Conservation (phyloP, 1,140 invertebrate genomes). For the Lepidotrigona ventralis region DNA sequence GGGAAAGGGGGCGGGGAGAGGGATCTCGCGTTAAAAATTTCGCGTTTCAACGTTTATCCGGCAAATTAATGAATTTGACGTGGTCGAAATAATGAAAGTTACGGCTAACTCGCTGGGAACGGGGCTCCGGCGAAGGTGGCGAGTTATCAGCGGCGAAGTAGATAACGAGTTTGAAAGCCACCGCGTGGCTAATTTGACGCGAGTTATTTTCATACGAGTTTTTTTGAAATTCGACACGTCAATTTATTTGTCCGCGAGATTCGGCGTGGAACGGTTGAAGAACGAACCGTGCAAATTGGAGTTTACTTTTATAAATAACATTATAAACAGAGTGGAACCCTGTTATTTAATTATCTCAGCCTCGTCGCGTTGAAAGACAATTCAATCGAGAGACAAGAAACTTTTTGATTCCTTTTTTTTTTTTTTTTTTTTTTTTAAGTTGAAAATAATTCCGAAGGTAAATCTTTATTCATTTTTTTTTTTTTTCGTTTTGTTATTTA, state of each 20-base stretch:
- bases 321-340: not conserved
- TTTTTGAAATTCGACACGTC: conserved; percentile 19
- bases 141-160: conserved; percentile 27
- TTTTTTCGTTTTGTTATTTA: not conserved
- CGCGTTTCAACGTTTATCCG: not conserved
- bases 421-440: not conserved
- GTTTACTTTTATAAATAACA: not conserved
- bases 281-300: not conserved
- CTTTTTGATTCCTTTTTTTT: too few relatives aligned
- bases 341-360: not conserved
- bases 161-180: conserved; percentile 38
- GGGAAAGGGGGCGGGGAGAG: too few relatives aligned
- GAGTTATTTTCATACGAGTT: conserved; percentile 16
- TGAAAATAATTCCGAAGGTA: not conserved
- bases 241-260: conserved; percentile 4
- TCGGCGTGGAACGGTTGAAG: not conserved
- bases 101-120: not conserved
- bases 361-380: not conserved
- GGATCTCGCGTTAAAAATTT: not conserved
- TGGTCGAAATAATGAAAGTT: not conserved
- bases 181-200: conserved; percentile 20
- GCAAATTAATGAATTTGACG: not conserved
- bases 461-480: not conserved
- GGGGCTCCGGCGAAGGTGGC: conserved; percentile 33
- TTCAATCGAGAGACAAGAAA: too few relatives aligned